phyloP scores from a whole-genome alignment of 2,888 invertebrate genomes.

The Drosophila gaucha region DNA sequence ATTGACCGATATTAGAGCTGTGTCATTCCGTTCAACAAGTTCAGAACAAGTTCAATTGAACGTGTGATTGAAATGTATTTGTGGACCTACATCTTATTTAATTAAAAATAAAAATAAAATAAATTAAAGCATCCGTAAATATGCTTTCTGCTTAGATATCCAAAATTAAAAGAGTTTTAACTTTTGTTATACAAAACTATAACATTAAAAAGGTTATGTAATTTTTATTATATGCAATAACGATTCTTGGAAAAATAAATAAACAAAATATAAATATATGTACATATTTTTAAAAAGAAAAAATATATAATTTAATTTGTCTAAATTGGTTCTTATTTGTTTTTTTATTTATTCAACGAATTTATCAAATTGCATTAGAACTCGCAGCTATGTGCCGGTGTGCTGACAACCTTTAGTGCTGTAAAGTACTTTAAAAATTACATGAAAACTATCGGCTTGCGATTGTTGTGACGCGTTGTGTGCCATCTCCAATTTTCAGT shows the following conservation, averaged over 20 bases:
- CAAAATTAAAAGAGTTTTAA: too few relatives aligned
- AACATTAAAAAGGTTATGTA: too few relatives aligned
- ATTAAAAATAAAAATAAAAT: background rate
- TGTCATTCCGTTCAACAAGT: background rate
- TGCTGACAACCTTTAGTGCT: conserved; percentile 13
- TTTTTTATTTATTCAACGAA: background rate
- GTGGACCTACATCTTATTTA: background rate
- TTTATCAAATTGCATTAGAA: background rate
- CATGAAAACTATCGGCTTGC: conserved; percentile 19
- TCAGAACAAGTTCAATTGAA: conserved; percentile 2
- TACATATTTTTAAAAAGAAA: too few relatives aligned
- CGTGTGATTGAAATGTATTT: background rate
- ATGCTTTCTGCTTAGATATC: too few relatives aligned
- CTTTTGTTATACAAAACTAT: too few relatives aligned
- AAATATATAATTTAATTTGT: background rate
- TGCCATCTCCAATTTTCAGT: conserved; percentile 55
- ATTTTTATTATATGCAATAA: too few relatives aligned
- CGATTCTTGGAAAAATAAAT: too few relatives aligned
- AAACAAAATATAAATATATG: too few relatives aligned
- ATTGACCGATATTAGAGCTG: background rate
- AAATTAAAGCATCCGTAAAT: background rate
- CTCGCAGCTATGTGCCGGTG: background rate
- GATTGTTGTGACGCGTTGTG: conserved; percentile 47
- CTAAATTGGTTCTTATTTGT: too few relatives aligned
- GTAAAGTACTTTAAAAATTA: background rate